phyloP scores from a whole-genome alignment of 1,140 invertebrate genomes.

The Melipona quadrifasciata region DNA sequence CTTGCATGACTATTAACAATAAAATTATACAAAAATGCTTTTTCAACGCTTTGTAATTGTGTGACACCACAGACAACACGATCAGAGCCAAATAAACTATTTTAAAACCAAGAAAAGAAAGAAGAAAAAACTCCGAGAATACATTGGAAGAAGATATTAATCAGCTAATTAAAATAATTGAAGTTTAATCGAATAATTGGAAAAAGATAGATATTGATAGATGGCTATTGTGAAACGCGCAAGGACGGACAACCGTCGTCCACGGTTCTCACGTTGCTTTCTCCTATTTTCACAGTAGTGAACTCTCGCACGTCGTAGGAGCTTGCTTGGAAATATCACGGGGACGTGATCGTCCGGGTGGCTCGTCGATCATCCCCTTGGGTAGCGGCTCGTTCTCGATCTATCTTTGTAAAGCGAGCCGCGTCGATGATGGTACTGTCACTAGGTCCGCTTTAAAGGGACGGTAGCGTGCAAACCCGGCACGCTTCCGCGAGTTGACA shows the following conservation, averaged over 20 bases:
- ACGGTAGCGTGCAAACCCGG: constrained; percentile 22
- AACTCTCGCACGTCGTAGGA: constrained; percentile 24
- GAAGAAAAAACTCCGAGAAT: no score
- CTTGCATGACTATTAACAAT: no score
- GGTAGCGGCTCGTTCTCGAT: constrained; percentile 39
- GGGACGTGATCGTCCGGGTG: neutral
- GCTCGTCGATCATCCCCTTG: constrained; percentile 56
- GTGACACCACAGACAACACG: no score
- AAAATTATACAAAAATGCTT: no score
- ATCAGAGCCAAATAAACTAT: no score
- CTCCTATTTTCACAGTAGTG: neutral
- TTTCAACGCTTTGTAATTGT: no score
- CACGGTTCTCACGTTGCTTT: constrained; percentile 1
- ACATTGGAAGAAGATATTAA: no score
- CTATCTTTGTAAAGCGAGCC: constrained; percentile 58
- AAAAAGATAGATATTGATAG: no score
- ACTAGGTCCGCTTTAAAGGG: constrained; percentile 46
- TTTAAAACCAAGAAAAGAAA: no score
- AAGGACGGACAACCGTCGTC: constrained; percentile 18
- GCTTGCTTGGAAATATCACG: constrained; percentile 15
- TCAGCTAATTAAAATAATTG: no score
- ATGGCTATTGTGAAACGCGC: no score
- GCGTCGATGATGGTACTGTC: constrained; percentile 55
- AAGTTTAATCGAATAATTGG: no score
- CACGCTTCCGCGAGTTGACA: constrained; percentile 44